A percentile compares a stretch with the other conserved stretches of the same genome.
Conservation (phyloP, 2,797 vertebrate species). For the Antennarius maculatus region DNA sequence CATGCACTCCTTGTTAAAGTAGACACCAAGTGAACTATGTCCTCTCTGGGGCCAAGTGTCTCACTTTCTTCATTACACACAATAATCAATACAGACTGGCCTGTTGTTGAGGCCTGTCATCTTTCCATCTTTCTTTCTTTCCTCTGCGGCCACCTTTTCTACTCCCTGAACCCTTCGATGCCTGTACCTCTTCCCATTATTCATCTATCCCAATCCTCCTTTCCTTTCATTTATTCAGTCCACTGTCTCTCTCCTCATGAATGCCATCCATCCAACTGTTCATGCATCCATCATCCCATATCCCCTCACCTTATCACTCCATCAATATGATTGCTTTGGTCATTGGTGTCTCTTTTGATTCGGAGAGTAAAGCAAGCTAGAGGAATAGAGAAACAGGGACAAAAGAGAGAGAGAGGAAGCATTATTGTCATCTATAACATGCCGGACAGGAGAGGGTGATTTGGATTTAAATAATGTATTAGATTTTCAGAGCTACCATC, state of each 20-base stretch:
- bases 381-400: slow-evolving; percentile 8
- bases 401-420: slow-evolving; percentile 14
- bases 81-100: slow-evolving; percentile 77
- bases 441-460: slow-evolving; percentile 73
- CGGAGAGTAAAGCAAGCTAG: slow-evolving; percentile 18
- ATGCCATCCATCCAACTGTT: background rate
- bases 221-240: slow-evolving; percentile 17
- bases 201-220: slow-evolving; percentile 15
- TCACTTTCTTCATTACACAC: slow-evolving; percentile 73
- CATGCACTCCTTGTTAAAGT: slow-evolving; percentile 67
- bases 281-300: slow-evolving; percentile 9
- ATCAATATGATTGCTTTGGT: slow-evolving; percentile 43
- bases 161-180: slow-evolving; percentile 2
- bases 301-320: slow-evolving; percentile 6
- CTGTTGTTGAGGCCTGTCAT: slow-evolving; percentile 55
- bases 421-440: slow-evolving; percentile 77
- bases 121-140: slow-evolving; percentile 38
- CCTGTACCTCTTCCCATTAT: slow-evolving; percentile 16
- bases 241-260: slow-evolving; percentile 13
- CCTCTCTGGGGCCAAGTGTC: slow-evolving; percentile 69
- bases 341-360: slow-evolving; percentile 48
- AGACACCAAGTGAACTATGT: slow-evolving; percentile 74
- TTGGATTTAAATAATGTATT: slow-evolving; percentile 81
- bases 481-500: slow-evolving; percentile 68
- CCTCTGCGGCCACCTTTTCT: slow-evolving; percentile 25